A percentile compares a stretch with the other conserved stretches of the same genome.
Evolutionary conservation across 2,113 vertebrate species (phyloP).

Genomic region (Podarcis raffonei): DNA sequence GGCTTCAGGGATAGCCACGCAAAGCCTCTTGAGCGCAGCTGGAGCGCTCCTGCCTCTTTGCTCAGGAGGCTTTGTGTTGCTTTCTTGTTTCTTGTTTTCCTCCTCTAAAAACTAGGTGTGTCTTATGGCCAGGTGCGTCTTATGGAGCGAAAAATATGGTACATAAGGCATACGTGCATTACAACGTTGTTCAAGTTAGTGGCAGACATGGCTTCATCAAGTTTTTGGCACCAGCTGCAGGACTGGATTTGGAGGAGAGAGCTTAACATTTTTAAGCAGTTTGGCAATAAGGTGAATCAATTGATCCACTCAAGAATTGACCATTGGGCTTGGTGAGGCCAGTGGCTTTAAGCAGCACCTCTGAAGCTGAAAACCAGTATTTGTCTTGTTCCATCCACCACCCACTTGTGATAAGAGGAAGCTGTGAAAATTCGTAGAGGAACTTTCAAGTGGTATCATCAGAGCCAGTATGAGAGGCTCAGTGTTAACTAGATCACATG

Average conservation of each 20-base stretch:
- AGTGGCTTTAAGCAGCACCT: neutral
- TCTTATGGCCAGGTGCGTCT: too few species aligned
- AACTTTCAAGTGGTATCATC: neutral
- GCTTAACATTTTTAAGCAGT: neutral
- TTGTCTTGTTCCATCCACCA: neutral
- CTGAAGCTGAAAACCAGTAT: neutral
- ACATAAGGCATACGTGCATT: neutral
- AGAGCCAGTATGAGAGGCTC: neutral
- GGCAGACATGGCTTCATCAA: neutral
- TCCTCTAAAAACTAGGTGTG: too few species aligned
- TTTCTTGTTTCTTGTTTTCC: too few species aligned
- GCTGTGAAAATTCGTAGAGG: neutral
- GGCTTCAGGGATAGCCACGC: too few species aligned
- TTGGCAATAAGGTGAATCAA: neutral
- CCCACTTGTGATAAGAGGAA: neutral
- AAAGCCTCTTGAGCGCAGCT: too few species aligned
- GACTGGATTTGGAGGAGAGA: neutral
- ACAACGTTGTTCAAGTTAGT: neutral
- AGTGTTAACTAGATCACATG: neutral
- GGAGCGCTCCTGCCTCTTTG: too few species aligned
- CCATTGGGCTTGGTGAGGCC: neutral
- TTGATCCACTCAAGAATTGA: neutral
- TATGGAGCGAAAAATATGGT: too few species aligned
- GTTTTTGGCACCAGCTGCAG: neutral
- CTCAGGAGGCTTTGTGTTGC: too few species aligned